Evolutionary conservation across 2,113 vertebrate species (phyloP).

Genomic region (Xiphorhynchus elegans): DNA sequence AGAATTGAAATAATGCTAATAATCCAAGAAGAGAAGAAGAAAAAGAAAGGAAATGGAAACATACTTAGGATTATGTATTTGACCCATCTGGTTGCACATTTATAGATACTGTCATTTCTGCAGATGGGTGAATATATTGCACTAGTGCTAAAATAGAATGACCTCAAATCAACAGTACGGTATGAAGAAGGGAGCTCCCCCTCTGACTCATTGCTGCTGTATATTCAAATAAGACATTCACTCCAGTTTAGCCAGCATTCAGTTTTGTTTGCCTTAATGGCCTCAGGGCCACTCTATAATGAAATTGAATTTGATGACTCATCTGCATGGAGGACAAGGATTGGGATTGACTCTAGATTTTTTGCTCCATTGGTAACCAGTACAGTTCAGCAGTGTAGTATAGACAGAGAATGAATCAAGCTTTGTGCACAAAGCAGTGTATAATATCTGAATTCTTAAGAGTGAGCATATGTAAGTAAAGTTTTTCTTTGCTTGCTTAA

Average conservation of each 20-base stretch:
- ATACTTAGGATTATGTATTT: neutral
- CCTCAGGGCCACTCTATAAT: neutral
- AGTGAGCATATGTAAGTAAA: neutral
- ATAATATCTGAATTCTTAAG: neutral
- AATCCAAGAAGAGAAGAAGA: neutral
- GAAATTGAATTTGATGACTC: constrained; percentile 23
- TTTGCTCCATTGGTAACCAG: neutral
- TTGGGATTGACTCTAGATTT: neutral
- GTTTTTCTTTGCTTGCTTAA: neutral
- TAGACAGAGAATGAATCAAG: neutral
- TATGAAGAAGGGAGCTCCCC: constrained; percentile 1
- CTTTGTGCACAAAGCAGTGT: neutral
- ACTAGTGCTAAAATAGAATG: neutral
- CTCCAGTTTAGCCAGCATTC: neutral
- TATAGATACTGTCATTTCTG: neutral
- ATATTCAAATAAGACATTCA: neutral
- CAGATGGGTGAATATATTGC: neutral
- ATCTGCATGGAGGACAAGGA: neutral
- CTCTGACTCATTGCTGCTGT: neutral
- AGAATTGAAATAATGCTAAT: neutral
- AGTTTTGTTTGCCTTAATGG: constrained; percentile 2
- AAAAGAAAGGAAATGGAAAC: neutral
- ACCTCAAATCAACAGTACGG: neutral
- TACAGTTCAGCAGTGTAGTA: neutral
- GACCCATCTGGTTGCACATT: neutral